Percentiles rank a stretch among this genome's conserved stretches.
Conservation (phyloP, 2,113 vertebrate genomes). For the Gobius niger region DNA sequence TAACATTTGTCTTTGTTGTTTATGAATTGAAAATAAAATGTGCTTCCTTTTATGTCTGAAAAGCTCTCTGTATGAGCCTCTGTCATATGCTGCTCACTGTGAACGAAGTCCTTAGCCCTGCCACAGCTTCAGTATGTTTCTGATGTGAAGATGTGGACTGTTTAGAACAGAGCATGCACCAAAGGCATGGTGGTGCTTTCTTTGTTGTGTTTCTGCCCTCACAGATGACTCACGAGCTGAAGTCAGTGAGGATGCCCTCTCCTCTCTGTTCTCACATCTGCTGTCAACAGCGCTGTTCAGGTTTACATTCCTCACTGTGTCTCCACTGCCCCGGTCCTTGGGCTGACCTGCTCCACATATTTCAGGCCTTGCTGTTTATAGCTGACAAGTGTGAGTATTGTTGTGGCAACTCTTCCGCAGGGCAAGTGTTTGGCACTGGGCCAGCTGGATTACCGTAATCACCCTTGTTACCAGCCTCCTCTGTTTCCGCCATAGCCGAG, state of each 20-base stretch:
- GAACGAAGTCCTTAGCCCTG: background rate
- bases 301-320: conserved; percentile 65
- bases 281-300: conserved; percentile 32
- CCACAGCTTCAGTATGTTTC: background rate
- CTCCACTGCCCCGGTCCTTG: conserved; percentile 51
- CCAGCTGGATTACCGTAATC: conserved; percentile 56
- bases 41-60: too few relatives aligned
- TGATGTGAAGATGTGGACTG: conserved; percentile 1
- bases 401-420: conserved; percentile 57
- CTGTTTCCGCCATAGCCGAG: conserved; percentile 29
- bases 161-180: conserved; percentile 1
- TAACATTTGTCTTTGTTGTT: too few relatives aligned
- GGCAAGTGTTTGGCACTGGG: conserved; percentile 42
- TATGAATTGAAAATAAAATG: too few relatives aligned
- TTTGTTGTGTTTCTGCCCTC: conserved; percentile 13
- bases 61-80: too few relatives aligned
- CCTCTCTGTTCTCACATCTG: conserved; percentile 26
- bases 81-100: too few relatives aligned
- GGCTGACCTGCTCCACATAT: conserved; percentile 56
- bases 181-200: background rate
- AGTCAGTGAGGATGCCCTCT: background rate
- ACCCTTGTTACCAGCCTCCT: conserved; percentile 33
- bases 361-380: conserved; percentile 59
- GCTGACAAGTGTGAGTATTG: conserved; percentile 57
- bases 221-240: conserved; percentile 2